Conservation (phyloP, 2,113 vertebrate species). For the Ciconia stormi region DNA sequence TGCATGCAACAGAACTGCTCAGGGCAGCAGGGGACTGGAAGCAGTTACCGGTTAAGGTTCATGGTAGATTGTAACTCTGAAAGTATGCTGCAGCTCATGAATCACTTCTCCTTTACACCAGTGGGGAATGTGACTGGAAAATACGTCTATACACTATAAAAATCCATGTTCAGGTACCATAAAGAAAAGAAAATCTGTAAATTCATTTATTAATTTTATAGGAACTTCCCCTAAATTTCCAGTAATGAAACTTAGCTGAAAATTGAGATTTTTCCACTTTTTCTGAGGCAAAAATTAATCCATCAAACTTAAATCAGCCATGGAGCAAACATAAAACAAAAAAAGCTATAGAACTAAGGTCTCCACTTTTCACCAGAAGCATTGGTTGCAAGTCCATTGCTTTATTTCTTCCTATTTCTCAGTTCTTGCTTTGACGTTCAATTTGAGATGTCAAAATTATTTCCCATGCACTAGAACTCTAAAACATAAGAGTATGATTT, state of each 20-base stretch:
- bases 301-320: not conserved
- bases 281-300: not conserved
- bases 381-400: not conserved
- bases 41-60: not conserved
- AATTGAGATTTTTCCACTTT: not conserved
- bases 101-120: not conserved
- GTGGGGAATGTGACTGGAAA: not conserved
- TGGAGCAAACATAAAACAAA: not conserved
- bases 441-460: not conserved
- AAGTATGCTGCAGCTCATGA: not conserved
- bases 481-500: not conserved
- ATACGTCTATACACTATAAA: not conserved
- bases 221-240: not conserved
- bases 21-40: not conserved
- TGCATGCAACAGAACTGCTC: not conserved
- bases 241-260: not conserved
- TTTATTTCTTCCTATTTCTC: not conserved
- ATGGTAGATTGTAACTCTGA: not conserved
- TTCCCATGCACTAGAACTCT: not conserved
- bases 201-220: not conserved
- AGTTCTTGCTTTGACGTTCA: not conserved
- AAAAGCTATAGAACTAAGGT: fast-evolving
- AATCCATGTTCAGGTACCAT: not conserved
- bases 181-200: not conserved
- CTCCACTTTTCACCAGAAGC: not conserved